Evolutionary conservation across 2,888 invertebrate genomes (phyloP), one percentile per base, ranked within the genome.

Genomic region (Eilema griseolum): DNA sequence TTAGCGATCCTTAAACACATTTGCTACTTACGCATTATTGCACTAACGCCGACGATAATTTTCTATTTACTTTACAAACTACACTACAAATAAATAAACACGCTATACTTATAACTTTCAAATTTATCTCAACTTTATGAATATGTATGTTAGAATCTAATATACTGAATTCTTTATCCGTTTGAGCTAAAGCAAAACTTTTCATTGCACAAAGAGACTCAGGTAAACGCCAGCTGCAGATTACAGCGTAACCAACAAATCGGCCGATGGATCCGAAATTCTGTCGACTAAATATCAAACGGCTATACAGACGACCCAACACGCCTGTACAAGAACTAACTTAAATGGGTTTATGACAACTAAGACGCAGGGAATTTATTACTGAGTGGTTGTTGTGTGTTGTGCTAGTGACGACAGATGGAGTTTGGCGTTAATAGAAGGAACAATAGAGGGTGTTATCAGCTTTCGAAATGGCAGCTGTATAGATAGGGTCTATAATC

Each of bases 221-320:
- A 93, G 93, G 94, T 93, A 93, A 83, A 90, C 88, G 90, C 86
- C 93, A 91, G 92, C 92, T 92, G 92, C 88, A 86, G 90, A 90
- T 91, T 91, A 92, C 88, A 83, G 86, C 82, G 71, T 81, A 78
- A 75, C 83, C 88, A 85, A 83, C 83, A 24, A 73, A 85, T 87
- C 81, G 73, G 66, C 76, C 85, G 80, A 91, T 85, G 70, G 84
- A 83, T 82, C 85, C 77, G 70, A 84, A 79, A 86, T 82, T 74
- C 77, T 69, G 81, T 82, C 80, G 79, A 78, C 81, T 80, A 71
- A 81, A 74, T 77, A 75, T 73, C 71, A 76, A 78, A 73, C 80
- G 66, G 75, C 84, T 79, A 87, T 75, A 87, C 86, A 70, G 77
- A 78, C 82, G 78, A 78, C 85, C 77, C 86, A 75, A 88, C 86